Percentiles rank a stretch among this genome's conserved stretches.
phyloP scores from a whole-genome alignment of 1,140 invertebrate genomes.

The Gyrodactylus salaris region DNA sequence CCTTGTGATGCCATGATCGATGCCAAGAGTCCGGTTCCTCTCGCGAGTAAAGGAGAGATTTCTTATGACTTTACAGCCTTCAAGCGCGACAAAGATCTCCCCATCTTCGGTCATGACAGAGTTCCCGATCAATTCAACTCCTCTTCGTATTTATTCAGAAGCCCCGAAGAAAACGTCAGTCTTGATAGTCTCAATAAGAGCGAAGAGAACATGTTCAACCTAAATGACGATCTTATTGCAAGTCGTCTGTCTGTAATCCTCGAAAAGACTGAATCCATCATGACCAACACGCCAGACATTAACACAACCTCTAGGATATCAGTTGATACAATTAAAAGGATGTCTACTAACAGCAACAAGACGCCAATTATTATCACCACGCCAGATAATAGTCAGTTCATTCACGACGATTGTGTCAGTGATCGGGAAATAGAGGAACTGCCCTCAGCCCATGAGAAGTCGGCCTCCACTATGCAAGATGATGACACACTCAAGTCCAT shows the following conservation, averaged over 20 bases:
- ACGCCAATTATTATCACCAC: neutral
- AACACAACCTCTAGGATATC: neutral
- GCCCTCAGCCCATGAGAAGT: no score
- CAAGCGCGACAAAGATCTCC: neutral
- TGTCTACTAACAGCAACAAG: no score
- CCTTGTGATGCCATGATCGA: neutral
- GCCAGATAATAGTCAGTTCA: neutral
- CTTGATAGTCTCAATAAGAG: neutral
- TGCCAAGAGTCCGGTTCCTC: neutral
- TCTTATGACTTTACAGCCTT: neutral
- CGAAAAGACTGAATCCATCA: neutral
- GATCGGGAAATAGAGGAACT: neutral
- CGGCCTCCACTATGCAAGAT: no score
- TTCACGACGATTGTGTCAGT: neutral
- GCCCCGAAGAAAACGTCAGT: neutral
- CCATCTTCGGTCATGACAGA: neutral
- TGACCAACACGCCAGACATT: neutral
- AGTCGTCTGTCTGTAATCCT: neutral
- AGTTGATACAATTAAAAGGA: neutral
- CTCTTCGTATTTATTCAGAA: neutral
- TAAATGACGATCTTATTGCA: no score
- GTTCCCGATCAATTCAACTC: neutral
- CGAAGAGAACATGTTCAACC: neutral
- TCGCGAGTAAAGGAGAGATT: neutral
- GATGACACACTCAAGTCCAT: neutral